Conservation (phyloP, 2,888 invertebrate genomes). For the Amblyteles armatorius region DNA sequence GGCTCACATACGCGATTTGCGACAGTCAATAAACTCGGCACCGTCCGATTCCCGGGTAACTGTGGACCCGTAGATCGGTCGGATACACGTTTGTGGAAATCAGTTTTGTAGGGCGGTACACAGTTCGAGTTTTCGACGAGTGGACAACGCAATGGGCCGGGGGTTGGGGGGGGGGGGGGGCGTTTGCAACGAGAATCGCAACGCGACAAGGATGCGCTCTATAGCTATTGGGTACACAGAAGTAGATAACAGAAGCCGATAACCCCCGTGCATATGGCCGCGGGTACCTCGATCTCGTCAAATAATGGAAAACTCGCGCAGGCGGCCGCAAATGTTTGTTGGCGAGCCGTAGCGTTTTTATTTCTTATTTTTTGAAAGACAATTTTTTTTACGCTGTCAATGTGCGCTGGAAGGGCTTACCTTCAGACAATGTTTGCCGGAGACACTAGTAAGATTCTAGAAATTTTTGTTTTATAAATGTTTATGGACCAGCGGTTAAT, state of each 20-base stretch:
- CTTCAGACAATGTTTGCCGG: too few species aligned
- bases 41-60: constrained; percentile 59
- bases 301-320: constrained; percentile 63
- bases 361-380: neutral
- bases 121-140: constrained; percentile 54
- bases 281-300: constrained; percentile 43
- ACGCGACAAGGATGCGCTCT: constrained; percentile 13
- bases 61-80: constrained; percentile 33
- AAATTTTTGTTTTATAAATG: too few species aligned
- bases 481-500: too few species aligned
- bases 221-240: constrained; percentile 4
- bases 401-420: too few species aligned
- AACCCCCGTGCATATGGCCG: constrained; percentile 6
- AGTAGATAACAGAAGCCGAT: constrained; percentile 7
- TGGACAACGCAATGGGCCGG: constrained; percentile 25
- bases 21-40: constrained; percentile 73
- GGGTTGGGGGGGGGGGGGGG: neutral
- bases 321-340: constrained; percentile 51
- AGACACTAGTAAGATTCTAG: too few species aligned
- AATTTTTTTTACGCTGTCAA: neutral
- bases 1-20: constrained; percentile 72
- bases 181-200: constrained; percentile 7
- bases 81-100: constrained; percentile 51
- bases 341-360: constrained; percentile 1
- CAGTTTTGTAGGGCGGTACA: constrained; percentile 49